Conservation (phyloP, 2,888 invertebrate species). For the Drosophila putrida region DNA sequence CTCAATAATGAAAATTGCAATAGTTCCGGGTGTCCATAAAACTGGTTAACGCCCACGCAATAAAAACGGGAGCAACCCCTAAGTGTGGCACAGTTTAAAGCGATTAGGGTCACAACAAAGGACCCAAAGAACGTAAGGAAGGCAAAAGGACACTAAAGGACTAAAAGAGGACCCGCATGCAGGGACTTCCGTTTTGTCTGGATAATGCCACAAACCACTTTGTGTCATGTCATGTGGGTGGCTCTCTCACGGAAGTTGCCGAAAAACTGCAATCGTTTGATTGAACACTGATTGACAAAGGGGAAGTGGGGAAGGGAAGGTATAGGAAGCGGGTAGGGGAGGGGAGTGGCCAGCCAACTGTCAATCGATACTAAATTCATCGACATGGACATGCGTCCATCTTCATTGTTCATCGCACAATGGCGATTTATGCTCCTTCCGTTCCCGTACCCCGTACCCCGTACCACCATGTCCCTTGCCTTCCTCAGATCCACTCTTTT, state of each 20-base stretch:
- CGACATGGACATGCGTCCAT: constrained; percentile 54
- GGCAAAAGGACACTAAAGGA: constrained; percentile 56
- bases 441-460: constrained; percentile 1
- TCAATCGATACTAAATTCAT: constrained; percentile 65
- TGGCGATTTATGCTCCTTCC: constrained; percentile 57
- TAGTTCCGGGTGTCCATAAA: constrained; percentile 68
- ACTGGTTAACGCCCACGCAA: constrained; percentile 74
- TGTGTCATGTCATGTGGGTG: constrained; percentile 62
- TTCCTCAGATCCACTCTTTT: neutral
- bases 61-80: constrained; percentile 64
- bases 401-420: constrained; percentile 65
- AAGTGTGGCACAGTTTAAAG: constrained; percentile 70
- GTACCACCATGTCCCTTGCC: neutral
- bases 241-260: constrained; percentile 68
- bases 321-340: constrained; percentile 7
- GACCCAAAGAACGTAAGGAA: constrained; percentile 21
- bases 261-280: constrained; percentile 69
- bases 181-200: constrained; percentile 58
- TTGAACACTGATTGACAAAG: constrained; percentile 76
- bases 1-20: constrained; percentile 63
- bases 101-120: constrained; percentile 76
- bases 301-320: neutral
- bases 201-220: constrained; percentile 32
- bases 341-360: constrained; percentile 53
- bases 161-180: constrained; percentile 64